Base-by-base conservation (phyloP, 2,797 vertebrate genomes). In the Forpus xanthops region DNA sequence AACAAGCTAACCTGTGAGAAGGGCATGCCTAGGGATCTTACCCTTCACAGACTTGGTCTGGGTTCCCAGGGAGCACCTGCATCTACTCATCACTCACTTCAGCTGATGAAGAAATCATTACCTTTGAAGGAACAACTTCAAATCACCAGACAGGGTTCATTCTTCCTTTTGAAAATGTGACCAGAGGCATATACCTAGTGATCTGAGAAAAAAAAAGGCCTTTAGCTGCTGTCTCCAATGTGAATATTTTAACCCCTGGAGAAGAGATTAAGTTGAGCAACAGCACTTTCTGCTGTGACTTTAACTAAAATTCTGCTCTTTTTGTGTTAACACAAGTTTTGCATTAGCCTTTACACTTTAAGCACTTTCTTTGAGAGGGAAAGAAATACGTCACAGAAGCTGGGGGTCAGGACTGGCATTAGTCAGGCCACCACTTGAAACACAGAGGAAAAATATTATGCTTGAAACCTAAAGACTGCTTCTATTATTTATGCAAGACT, bases 121-220 rank as follows among this genome's bases (percentile, higher is more conserved):
- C 27, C 27, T 82, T 47, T 94, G 52, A 30, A 62, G 70, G 2
- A 9, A 55, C 28, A 50, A 39, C 47, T 76, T 73, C 68, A 76
- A 89, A 85, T 47, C 60, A 79, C 52, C 19, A 44, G 37, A 44
- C 42, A 76, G 16, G 11, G 6, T 47, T 87, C 30, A 15, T 42
- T 70, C 28, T 33, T 85, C 41, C 42, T 47, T 82, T 44, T n/a
- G 67, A 92, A 91, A 85, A 58, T 11, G 8, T 13, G 13, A 25
- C 25, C n/a, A 87, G 39, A 87, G 15, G 33, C 84, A 25, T 33
- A 82, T 30, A 79, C 24, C 33, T 42, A 45, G 20, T 31, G 35
- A 70, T 89, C 60, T 72, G 72, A 83, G 83, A 47, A 78, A 85
- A 89, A 95, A 89, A 95, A 47, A 23, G 83, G 41, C 75, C 25